Base-by-base conservation (phyloP, 1,140 invertebrate genomes). In the Formica selysi region DNA sequence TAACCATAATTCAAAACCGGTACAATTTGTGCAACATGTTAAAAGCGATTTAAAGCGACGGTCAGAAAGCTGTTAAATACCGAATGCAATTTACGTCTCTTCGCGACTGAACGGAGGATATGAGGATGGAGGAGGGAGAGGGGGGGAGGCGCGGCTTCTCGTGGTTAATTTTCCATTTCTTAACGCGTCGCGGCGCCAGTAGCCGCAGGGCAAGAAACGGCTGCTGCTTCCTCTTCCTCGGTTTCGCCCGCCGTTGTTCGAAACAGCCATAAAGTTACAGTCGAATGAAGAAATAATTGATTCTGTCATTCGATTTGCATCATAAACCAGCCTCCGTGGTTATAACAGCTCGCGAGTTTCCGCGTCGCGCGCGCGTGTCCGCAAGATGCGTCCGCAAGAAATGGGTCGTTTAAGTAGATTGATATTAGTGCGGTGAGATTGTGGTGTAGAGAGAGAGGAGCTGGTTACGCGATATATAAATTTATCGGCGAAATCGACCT, bases 161-260 rank as follows among this genome's bases (percentile, higher is more conserved):
- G 68, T 41, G 79, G 68, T 83, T 83, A 61, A 73, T 83, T 83
- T 73, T 83, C 68, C 79, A 73, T 83, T 83, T 83, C 68, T 73
- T 61, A 61, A 74, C 54, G 79, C 79, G 68, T 62, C 38, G 67
- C 67, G 79, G 59, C 67, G 79, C 68, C 67, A 57, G 36, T 44
- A n/a, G 68, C 79, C 51, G 19, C 26, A 26, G 59, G 67, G 19
- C 10, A 68, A 65, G 78, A 68, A 51, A 16, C 48, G 4, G 88
- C 41, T 54, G 67, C 36, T 22, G 29, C 64, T 88, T 78, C 70
- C 62, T 64, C 87, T 73, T 41, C 80, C 81, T 64, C 13, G 80
- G 68, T 44, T 29, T 57, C 41, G 67, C 41, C 68, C n/a, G 36
- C 26, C 22, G 48, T 81, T 41, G 62, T 68, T 19, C 38, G 26